Base-by-base conservation (phyloP, 2,888 invertebrate genomes). In the Ochropacha duplaris region DNA sequence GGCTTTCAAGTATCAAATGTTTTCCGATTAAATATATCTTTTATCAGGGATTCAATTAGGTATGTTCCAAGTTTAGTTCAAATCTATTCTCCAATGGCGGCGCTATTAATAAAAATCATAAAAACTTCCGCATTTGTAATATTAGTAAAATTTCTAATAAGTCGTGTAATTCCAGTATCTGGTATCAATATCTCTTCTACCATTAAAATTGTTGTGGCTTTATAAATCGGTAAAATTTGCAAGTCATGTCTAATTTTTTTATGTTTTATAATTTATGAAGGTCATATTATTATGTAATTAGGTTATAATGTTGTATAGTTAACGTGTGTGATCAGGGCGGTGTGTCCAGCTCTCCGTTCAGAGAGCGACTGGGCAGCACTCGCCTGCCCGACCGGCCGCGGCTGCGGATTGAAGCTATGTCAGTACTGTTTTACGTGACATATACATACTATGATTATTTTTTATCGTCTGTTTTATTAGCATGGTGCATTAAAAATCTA, bases 331-430 rank as follows among this genome's bases (percentile, higher is more conserved):
- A 79, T 74, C 86, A 93, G 90, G 88, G 93, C 88, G 94, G 94
- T 74, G 93, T 93, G 69, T 93, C 93, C 74, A 96, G 95, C 92
- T 97, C 97, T 73, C 97, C 97, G 76, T 97, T 97, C 94, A 94
- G 98, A 83, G 98, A 98, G 92, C 95, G 98, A 66, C 94, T 97
- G 69, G 97, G 97, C 85, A 97, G 97, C 93, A 97, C 97, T 84
- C 95, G 97, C 62, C 93, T 97, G 78, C 96, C 96, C 69, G 97
- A 98, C 87, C 94, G 97, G 85, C 97, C 97, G 89, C 96, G 97
- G 95, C 96, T 97, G 89, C 96, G 97, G 96, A 96, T 94, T 89
- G 95, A 94, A 84, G 86, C 91, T 78, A 88, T 93, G 93, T 92
- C 92, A 93, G 93, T 93, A 92, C 78, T 72, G 69, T 56, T 64